Evolutionary conservation across 2,888 invertebrate species (phyloP), one percentile per base, ranked within the genome.

Genomic region (Caenorhabditis panamensis): DNA sequence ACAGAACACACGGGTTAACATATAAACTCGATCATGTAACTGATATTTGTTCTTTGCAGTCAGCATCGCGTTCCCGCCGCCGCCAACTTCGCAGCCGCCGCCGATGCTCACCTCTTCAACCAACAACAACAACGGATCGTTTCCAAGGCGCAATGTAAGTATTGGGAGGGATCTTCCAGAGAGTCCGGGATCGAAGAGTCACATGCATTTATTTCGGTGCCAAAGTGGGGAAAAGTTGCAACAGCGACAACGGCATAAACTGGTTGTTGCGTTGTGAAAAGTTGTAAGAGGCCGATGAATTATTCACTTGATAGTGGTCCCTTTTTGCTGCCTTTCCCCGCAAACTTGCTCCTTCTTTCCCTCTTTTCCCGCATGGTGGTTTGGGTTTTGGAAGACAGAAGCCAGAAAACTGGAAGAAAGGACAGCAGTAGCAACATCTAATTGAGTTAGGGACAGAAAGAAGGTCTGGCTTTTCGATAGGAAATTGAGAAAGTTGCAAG

Each of bases 11-110:
- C 26, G 59, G 18, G 41, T 47, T 56, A 63, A 63, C 54, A 49
- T 63, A 26, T 18, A 6, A 36, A 59, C 41, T 62, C 53, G 26
- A 41, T 47, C 37, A 37, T 64, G 49, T 22, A 51, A 62, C 3
- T 31, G 41, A 64, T 53, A 41, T 53, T 26, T 20, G 49, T 54
- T 61, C 54, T 61, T 82, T 82, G 51, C 82, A 82, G 82, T 82
- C 28, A 64, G 68, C 58, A 72, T 82, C 59, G 67, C 37, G 59
- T 82, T 82, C 69, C 82, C 82, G 47, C 82, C 82, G 44, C 82
- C 82, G 22, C 82, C 82, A 26, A 59, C 66, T 8, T 59, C 64
- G 20, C 64, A 58, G 28, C 79, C 79, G 36, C 64, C 64, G 1
- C 61, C 78, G 16, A 63, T 67, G 47, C 44, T 51, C 37, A 36